Evolutionary conservation across 2,113 vertebrate species (phyloP).

Genomic region (Rhodinocichla rosea): DNA sequence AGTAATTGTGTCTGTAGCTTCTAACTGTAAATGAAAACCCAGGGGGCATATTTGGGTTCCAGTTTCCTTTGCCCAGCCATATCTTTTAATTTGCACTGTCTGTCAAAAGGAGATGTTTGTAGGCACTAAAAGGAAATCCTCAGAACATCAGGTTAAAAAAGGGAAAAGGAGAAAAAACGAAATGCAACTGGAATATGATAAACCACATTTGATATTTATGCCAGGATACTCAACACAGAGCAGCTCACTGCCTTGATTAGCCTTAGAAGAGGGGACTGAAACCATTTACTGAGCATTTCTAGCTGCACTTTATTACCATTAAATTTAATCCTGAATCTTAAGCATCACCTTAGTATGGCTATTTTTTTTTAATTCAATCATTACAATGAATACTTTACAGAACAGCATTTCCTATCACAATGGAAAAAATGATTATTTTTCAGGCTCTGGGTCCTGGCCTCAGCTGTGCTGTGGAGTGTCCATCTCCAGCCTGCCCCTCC

Average conservation of each 20-base stretch:
- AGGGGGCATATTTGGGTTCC: slow-evolving; percentile 73
- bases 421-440: background rate
- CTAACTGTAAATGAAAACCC: slow-evolving; percentile 82
- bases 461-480: background rate
- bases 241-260: background rate
- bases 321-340: background rate
- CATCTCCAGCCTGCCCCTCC: background rate
- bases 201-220: slow-evolving; percentile 40
- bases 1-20: slow-evolving; percentile 75
- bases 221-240: background rate
- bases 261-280: background rate
- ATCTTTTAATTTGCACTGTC: slow-evolving; percentile 82
- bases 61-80: slow-evolving; percentile 54
- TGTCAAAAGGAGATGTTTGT: slow-evolving; percentile 71
- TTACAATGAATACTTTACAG: background rate
- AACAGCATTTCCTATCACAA: background rate
- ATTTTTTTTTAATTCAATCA: background rate
- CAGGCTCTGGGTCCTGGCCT: background rate
- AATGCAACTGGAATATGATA: slow-evolving; percentile 2
- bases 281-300: slow-evolving; percentile 28
- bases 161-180: background rate
- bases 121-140: slow-evolving; percentile 68
- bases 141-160: slow-evolving; percentile 50
- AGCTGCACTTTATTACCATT: background rate
- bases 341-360: background rate